Evolutionary conservation across 2,888 invertebrate species (phyloP).

Genomic region (Watsonalla cultraria): DNA sequence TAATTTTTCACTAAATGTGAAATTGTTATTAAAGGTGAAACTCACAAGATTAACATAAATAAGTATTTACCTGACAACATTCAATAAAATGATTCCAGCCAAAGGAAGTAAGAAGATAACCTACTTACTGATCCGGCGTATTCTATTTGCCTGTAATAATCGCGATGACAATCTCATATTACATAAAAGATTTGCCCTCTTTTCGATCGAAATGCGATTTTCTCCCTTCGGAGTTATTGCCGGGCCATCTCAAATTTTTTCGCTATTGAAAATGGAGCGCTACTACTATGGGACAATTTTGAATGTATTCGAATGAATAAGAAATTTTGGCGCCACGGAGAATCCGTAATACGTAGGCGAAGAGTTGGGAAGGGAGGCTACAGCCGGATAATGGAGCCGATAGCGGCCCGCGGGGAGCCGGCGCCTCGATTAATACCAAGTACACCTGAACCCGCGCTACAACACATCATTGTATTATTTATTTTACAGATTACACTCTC

Average conservation of each 20-base stretch:
- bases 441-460: constrained; percentile 25
- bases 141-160: constrained; percentile 79
- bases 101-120: constrained; percentile 75
- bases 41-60: constrained; percentile 35
- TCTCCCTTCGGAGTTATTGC: constrained; percentile 73
- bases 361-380: constrained; percentile 24
- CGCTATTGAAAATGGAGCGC: constrained; percentile 65
- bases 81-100: constrained; percentile 71
- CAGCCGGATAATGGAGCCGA: constrained; percentile 28
- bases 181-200: constrained; percentile 79
- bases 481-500: constrained; percentile 7
- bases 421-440: constrained; percentile 29
- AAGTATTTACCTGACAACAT: constrained; percentile 47
- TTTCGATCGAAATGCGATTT: constrained; percentile 77
- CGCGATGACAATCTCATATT: constrained; percentile 79
- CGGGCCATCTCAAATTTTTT: constrained; percentile 70
- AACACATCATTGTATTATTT: constrained; percentile 11
- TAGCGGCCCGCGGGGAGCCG: constrained; percentile 11
- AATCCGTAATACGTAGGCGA: constrained; percentile 50
- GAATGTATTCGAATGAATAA: constrained; percentile 73
- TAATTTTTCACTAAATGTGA: too few species aligned
- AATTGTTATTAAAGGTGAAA: constrained; percentile 23
- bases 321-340: constrained; percentile 61
- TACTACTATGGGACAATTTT: constrained; percentile 64
- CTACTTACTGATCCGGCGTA: constrained; percentile 76